A percentile compares a stretch with the other conserved stretches of the same genome.
Evolutionary conservation across 2,113 vertebrate genomes (phyloP).

Genomic region (Atherinomorus stipes): DNA sequence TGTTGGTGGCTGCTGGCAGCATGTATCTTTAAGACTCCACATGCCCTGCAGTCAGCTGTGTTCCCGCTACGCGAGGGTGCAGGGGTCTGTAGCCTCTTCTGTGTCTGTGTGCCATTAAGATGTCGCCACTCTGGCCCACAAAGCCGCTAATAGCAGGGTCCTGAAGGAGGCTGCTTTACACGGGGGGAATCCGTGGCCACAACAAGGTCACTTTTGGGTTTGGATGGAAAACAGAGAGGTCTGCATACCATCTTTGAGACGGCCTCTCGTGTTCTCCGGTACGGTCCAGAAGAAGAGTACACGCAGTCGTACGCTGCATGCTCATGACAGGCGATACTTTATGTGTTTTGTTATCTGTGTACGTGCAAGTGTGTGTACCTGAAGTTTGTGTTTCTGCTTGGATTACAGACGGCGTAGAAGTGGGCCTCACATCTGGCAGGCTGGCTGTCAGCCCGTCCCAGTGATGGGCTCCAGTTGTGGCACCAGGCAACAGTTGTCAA

Average conservation of each 20-base stretch:
- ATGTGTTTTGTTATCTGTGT: constrained; percentile 33
- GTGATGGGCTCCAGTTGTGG: constrained; percentile 78
- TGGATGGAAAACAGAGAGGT: constrained; percentile 57
- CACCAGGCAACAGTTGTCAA: constrained; percentile 58
- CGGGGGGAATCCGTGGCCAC: constrained; percentile 73
- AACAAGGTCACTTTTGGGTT: constrained; percentile 71
- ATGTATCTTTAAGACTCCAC: constrained; percentile 29
- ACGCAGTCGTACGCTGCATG: background rate
- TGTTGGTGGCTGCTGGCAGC: constrained; percentile 25
- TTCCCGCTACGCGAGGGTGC: constrained; percentile 13
- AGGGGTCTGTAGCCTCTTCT: constrained; percentile 49
- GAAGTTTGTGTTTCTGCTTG: constrained; percentile 55
- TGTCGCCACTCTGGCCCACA: constrained; percentile 72
- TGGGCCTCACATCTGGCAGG: constrained; percentile 75
- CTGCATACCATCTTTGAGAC: constrained; percentile 30
- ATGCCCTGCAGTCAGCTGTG: constrained; percentile 59
- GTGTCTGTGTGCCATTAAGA: constrained; percentile 72
- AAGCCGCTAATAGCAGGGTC: constrained; percentile 76
- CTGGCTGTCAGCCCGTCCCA: constrained; percentile 61
- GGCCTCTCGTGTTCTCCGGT: constrained; percentile 28
- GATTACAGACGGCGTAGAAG: constrained; percentile 45
- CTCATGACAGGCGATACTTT: constrained; percentile 6
- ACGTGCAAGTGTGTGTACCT: constrained; percentile 37
- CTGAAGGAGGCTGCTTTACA: constrained; percentile 63
- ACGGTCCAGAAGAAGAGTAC: background rate